Base-by-base conservation (phyloP, 2,797 vertebrate species). In the Gallinago stenura region DNA sequence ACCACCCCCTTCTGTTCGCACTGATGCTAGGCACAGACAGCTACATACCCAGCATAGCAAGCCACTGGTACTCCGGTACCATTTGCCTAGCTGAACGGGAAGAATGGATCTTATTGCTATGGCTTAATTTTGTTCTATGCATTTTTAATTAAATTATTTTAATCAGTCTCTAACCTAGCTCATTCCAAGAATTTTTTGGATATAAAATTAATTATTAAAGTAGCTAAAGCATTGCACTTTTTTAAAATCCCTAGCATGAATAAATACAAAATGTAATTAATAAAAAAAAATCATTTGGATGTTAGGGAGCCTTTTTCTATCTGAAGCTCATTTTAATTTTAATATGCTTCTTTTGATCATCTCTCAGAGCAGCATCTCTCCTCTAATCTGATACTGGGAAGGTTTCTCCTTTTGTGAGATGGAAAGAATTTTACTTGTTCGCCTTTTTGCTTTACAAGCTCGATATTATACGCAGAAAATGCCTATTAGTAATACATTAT, bases 1-100 rank as follows among this genome's bases (percentile, higher is more conserved):
- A 98, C 48, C 96, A 97, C 97, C 98, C 98, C 97, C 98, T 98
- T 97, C 98, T 98, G 98, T 97, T 97, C 97, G 95, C 68, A 80
- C 9, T 65, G 94, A 69, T 93, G 87, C 19, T 72, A 56, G 68
- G 71, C 58, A 76, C 69, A 51, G 45, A 77, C 53, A 96, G 37
- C 15, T 33, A 25, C 30, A 43, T 13, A 62, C 53, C 43, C 43
- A 93, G 30, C 19, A 26, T 11, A 69, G 50, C 35, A 95, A 73
- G 88, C 43, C 51, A n/a, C 11, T 11, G 35, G 17, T 83, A 54
- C 16, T 58, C 17, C 9, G 56, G 37, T 50, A 24, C 33, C 82
- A 14, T 58, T 51, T 73, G 26, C 17, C 57, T 21, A 24, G 12
- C 7, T 6, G 22, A 69, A 48, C 18, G 35, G 15, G 15, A 94